These are phyloP conservation scores for Microplitis manilae DNA, from an alignment of 2,888 invertebrate species.

Conservation along the genomic window DNA sequence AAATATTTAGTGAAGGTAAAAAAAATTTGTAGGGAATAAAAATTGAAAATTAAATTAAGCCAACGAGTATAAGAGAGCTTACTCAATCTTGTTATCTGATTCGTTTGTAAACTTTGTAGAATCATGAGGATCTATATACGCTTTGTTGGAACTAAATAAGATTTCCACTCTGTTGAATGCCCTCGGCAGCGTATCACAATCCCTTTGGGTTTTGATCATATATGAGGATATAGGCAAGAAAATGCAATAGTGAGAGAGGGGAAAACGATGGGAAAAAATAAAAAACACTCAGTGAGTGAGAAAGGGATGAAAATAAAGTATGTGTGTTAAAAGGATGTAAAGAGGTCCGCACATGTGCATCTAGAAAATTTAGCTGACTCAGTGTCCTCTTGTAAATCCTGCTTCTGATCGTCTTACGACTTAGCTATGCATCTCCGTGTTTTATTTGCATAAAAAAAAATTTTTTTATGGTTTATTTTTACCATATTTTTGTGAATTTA, in stretches of 20 bases:
- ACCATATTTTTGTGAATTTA: no score
- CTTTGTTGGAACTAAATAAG: conserved; percentile 40
- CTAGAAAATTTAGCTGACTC: conserved; percentile 32
- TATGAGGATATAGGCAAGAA: not conserved
- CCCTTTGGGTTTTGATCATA: conserved; percentile 23
- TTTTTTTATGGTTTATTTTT: not conserved
- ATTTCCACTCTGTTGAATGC: conserved; percentile 31
- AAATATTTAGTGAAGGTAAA: no score
- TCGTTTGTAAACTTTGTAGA: conserved; percentile 24
- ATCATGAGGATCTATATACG: conserved; percentile 14
- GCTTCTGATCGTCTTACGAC: conserved; percentile 25
- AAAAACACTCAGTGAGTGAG: no score
- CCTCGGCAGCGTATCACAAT: conserved; percentile 2
- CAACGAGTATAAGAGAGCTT: not conserved
- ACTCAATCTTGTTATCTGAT: not conserved
- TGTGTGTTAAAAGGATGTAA: conserved; percentile 19
- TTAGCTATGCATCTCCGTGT: conserved; percentile 12
- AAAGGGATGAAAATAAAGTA: not conserved
- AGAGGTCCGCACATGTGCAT: not conserved
- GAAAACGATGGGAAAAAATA: no score
- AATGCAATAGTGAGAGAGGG: conserved; percentile 5
- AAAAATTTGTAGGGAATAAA: not conserved
- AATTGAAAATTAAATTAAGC: not conserved
- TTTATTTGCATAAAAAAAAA: not conserved
- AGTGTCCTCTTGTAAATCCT: conserved; percentile 14